A percentile compares a stretch with the other conserved stretches of the same genome.
phyloP scores from a whole-genome alignment of 2,113 vertebrate genomes.

The Noctilio leporinus region DNA sequence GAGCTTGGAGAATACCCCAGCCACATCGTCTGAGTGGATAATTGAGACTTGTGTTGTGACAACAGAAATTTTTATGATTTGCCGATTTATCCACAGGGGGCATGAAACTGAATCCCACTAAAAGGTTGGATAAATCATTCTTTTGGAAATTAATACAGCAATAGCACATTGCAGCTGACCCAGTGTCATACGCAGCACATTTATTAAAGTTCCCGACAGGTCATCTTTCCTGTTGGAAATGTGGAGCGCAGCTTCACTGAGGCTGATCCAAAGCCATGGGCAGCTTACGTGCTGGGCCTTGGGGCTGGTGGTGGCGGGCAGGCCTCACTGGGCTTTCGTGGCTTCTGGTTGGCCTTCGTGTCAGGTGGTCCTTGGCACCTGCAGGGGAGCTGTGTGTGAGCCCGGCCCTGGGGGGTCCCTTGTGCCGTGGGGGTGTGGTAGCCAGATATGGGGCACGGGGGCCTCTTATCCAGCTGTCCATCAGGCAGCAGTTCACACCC shows the following conservation, averaged over 20 bases:
- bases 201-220: neutral
- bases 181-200: neutral
- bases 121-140: neutral
- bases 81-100: neutral
- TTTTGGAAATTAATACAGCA: neutral
- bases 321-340: neutral
- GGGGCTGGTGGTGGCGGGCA: neutral
- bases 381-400: neutral
- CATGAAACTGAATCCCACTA: neutral
- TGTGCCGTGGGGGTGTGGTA: too few species aligned
- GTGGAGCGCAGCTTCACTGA: neutral
- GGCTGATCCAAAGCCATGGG: accelerated
- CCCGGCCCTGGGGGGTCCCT: neutral
- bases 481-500: neutral
- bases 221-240: neutral
- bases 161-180: neutral
- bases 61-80: neutral
- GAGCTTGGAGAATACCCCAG: neutral
- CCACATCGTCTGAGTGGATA: neutral
- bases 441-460: neutral
- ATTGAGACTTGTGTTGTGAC: neutral
- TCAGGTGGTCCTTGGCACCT: neutral
- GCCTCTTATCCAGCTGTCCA: neutral
- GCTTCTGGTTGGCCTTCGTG: neutral
- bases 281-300: neutral